These are phyloP conservation scores for Syrphus vitripennis DNA, from an alignment of 2,888 invertebrate genomes.

Conservation along the genomic window DNA sequence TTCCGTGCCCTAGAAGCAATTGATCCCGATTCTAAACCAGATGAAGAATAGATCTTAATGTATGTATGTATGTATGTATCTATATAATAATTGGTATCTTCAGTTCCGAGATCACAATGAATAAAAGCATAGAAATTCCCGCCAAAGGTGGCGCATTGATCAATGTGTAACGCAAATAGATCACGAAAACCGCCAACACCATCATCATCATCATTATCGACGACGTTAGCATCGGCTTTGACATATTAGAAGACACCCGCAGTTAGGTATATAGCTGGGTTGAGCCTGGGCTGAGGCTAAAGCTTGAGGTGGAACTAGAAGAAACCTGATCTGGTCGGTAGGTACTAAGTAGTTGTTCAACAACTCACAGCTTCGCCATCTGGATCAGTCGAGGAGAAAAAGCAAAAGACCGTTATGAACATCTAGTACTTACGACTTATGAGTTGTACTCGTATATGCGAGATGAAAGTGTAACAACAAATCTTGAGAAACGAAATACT, in stretches of 20 bases:
- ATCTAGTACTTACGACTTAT: conserved; percentile 12
- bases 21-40: conserved; percentile 1
- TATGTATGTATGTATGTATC: neutral
- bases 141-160: conserved; percentile 41
- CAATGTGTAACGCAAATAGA: conserved; percentile 32
- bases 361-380: conserved; percentile 51
- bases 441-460: neutral
- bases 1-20: conserved; percentile 15
- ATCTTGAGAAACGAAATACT: conserved; percentile 51
- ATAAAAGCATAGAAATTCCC: neutral
- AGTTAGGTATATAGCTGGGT: conserved; percentile 28
- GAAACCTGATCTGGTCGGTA: conserved; percentile 42
- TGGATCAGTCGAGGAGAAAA: conserved; percentile 53
- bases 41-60: conserved; percentile 6
- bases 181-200: conserved; percentile 47
- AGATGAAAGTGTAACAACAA: conserved; percentile 67
- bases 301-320: neutral
- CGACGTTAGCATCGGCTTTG: conserved; percentile 40
- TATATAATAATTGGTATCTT: too few relatives aligned
- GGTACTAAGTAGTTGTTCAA: conserved; percentile 34
- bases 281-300: neutral
- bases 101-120: conserved; percentile 12
- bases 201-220: conserved; percentile 7
- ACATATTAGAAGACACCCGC: conserved; percentile 66
- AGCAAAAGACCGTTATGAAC: conserved; percentile 59